Conservation (phyloP, 2,797 vertebrate species). For the Nannoperca obscura region DNA sequence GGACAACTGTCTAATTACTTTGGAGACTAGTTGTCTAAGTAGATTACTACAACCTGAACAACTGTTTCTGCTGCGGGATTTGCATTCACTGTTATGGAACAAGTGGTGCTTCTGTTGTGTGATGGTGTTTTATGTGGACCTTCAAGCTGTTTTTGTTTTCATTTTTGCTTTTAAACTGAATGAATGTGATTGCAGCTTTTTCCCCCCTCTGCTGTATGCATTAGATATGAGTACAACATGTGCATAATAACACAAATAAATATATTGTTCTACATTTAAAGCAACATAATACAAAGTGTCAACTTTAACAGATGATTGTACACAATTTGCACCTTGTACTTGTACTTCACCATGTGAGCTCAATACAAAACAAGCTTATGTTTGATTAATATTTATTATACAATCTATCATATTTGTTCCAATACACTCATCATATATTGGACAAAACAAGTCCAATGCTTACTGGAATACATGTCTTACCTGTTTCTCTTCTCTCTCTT, state of each 20-base stretch:
- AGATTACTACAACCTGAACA: conserved; percentile 32
- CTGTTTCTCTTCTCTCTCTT: conserved; percentile 44
- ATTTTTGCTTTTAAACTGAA: conserved; percentile 14
- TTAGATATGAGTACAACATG: conserved; percentile 9
- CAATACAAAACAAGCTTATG: neutral
- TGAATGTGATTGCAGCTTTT: neutral
- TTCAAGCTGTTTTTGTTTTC: neutral
- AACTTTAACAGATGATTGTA: neutral
- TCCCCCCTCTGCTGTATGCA: neutral
- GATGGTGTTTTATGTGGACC: neutral
- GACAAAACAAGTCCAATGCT: neutral
- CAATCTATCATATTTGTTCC: neutral
- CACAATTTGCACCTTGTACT: neutral
- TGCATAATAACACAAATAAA: conserved; percentile 1
- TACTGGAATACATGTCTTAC: conserved; percentile 53
- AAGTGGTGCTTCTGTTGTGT: conserved; percentile 7
- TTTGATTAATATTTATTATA: conserved; percentile 2
- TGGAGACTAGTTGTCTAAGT: conserved; percentile 19
- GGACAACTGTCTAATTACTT: conserved; percentile 13
- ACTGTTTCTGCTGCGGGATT: conserved; percentile 17
- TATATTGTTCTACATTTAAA: conserved; percentile 1
- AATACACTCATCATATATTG: neutral
- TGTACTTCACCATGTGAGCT: neutral
- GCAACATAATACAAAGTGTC: neutral
- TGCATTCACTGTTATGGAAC: neutral